Evolutionary conservation across 2,113 vertebrate species (phyloP), one percentile per base, ranked within the genome.

Genomic region (Hemibagrus wyckioides): DNA sequence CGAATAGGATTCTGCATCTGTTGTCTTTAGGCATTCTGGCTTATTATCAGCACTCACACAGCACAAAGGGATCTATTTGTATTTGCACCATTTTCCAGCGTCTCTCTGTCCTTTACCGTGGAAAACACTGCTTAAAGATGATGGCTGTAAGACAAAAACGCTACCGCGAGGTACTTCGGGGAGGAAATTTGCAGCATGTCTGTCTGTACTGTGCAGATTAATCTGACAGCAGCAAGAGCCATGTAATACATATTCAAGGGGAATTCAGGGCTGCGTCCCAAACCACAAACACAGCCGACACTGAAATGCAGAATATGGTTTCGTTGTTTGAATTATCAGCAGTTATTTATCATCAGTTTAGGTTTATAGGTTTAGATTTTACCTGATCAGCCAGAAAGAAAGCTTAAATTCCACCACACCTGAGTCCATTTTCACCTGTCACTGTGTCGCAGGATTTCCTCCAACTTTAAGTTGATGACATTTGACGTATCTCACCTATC

Each of bases 171-270:
- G 6, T 19, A 50, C 23, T 28, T 50, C 73, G 28, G 9, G 39
- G 7, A 48, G 44, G 30, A 77, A 28, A 77, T 30, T 1, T 79
- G 15, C 30, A 19, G n/a, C 76, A 79, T 33, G n/a, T 54, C 76
- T 17, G 54, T 33, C 48, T 79, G 41, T 33, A 79, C 50, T 79
- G 48, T 33, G 48, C 76, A 54, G 76, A 79, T 79, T 19, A 54
- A 19, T 54, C 48, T 54, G 76, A 30, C 76, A 30, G 48, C 44
- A n/a, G 48, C 44, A 19, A 52, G 50, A 17, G 48, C n/a, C 41
- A 23, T 30, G 76, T 79, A 23, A 79, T 52, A 52, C 44, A 79
- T 79, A 79, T 79, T 79, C 76, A 54, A 79, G 17, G 50, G n/a
- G 76, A 41, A 41, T 73, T 41, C 69, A 73, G 30, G 67, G 15